A percentile compares a stretch with the other conserved stretches of the same genome.
These are phyloP conservation scores for Parapsyche elsis DNA, from an alignment of 1,140 invertebrate genomes.

Conservation along the genomic window DNA sequence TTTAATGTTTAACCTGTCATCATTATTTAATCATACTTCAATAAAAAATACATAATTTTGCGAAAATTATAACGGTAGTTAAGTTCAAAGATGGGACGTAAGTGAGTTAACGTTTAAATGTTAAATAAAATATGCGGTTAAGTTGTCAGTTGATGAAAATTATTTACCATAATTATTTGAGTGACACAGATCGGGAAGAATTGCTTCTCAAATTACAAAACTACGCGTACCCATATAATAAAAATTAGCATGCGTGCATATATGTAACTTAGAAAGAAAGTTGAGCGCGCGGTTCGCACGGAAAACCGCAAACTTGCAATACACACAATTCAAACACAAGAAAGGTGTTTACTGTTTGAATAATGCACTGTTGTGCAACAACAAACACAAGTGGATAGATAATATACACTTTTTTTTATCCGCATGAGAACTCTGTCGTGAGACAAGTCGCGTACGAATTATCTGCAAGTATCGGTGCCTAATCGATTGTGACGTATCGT, in stretches of 20 bases:
- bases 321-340: constrained; percentile 17
- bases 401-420: constrained; percentile 1
- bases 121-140: too few species aligned
- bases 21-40: too few species aligned
- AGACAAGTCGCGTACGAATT: constrained; percentile 9
- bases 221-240: background rate
- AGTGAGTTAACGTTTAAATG: too few species aligned
- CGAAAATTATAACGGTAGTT: too few species aligned
- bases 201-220: background rate
- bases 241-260: constrained; percentile 7
- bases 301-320: constrained; percentile 10
- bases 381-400: background rate
- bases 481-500: constrained; percentile 7
- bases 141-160: too few species aligned
- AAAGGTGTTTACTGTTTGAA: constrained; percentile 30
- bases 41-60: too few species aligned
- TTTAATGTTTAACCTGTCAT: too few species aligned
- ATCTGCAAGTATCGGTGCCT: background rate
- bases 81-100: too few species aligned
- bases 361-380: constrained; percentile 22
- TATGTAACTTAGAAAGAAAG: background rate
- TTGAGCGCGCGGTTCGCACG: constrained; percentile 30
- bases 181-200: too few species aligned
- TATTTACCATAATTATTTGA: too few species aligned
- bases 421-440: constrained; percentile 36